Evolutionary conservation across 2,113 vertebrate species (phyloP), one percentile per base, ranked within the genome.

Genomic region (Ameiurus melas): DNA sequence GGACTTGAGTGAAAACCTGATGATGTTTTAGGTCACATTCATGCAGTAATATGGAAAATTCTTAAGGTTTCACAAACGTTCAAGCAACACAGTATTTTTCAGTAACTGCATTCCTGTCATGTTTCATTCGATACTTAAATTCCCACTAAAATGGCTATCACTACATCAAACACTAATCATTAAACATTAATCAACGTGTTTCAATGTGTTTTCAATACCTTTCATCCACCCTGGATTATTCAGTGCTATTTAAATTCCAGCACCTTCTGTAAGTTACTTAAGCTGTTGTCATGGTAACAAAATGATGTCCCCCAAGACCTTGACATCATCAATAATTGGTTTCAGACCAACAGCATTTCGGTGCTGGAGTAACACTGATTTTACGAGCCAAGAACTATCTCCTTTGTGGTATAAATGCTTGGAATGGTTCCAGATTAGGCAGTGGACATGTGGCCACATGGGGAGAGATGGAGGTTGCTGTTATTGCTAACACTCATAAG

Each of bases 201-300:
- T 22, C 8, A n/a, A n/a, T n/a, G n/a, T n/a, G n/a, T 20, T 66
- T 22, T 22, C 19, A 22, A 10, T 10, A 73, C 19, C 33, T 39
- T 39, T 20, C 17, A 47, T 2, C 22, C 43, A 14, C 43, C 39
- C 12, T 43, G 36, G 3, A 13, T 5, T 75, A 25, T 25, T 75
- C 12, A 75, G 25, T 75, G 20, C 20, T 75, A 75, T 75, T 47
- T 75, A 47, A 77, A 47, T 25, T 77, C 73, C 39, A 39, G 68
- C 70, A 77, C 20, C 47, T 77, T 47, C 73, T 47, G 20, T 12
- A 47, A 75, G 20, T 75, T 47, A 47, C 22, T 75, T 75, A 75
- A 77, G 20, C 39, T 47, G 39, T 77, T 77, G 73, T 77, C 73
- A 77, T 77, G 73, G 73, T 77, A 77, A 77, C 39, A 47, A 25